phyloP scores from a whole-genome alignment of 1,140 invertebrate species.

The Ganaspis sp. region DNA sequence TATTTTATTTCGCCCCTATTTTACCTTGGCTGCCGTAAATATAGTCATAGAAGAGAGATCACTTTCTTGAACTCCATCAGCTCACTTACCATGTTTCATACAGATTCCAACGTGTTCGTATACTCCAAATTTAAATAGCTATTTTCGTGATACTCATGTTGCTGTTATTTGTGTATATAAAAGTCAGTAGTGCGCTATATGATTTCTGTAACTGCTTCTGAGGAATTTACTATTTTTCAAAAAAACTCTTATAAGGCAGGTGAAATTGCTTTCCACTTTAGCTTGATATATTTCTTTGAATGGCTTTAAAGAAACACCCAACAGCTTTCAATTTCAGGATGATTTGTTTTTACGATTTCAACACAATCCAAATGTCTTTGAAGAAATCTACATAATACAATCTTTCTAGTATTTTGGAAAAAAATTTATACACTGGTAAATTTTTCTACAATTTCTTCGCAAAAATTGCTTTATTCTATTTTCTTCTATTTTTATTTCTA shows the following conservation, averaged over 20 bases:
- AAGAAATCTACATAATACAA: too few species aligned
- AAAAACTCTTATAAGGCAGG: background rate
- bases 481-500: too few species aligned
- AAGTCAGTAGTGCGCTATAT: background rate
- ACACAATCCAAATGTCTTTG: too few species aligned
- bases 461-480: too few species aligned
- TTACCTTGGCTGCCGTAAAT: background rate
- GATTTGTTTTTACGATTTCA: too few species aligned
- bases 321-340: background rate
- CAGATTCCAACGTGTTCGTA: background rate
- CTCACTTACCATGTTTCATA: background rate
- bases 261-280: conserved; percentile 6
- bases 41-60: conserved; percentile 22
- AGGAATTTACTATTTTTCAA: background rate
- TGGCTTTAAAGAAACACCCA: background rate
- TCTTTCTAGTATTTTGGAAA: too few species aligned
- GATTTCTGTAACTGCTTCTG: background rate
- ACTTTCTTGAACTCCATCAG: conserved; percentile 23
- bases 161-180: background rate
- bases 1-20: background rate
- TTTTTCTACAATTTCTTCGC: too few species aligned
- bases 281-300: background rate
- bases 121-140: background rate
- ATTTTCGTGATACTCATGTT: background rate
- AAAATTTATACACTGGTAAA: too few species aligned